Evolutionary conservation across 2,113 vertebrate species (phyloP).

Genomic region (Empidonax alnorum): DNA sequence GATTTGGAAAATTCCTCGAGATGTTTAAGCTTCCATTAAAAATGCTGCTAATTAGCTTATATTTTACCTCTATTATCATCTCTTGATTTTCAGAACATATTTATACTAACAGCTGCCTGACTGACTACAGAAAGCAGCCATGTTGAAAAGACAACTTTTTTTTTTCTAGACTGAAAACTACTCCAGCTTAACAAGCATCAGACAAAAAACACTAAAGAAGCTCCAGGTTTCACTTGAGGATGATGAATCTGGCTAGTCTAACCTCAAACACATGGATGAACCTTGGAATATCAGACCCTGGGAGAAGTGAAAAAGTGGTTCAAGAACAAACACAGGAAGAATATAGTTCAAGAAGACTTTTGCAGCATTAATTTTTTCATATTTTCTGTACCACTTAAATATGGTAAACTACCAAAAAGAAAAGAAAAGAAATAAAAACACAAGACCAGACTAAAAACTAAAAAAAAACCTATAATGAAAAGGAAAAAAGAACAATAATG

Average conservation of each 20-base stretch:
- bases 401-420: not conserved
- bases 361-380: not conserved
- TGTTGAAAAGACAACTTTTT: not conserved
- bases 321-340: not conserved
- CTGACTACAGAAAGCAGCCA: not conserved
- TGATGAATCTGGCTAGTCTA: not conserved
- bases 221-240: not conserved
- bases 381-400: not conserved
- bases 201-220: not conserved
- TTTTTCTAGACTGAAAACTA: not conserved
- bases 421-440: not conserved
- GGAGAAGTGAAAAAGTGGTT: not conserved
- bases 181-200: not conserved
- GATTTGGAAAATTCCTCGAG: not conserved
- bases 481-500: not conserved
- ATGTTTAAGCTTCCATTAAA: not conserved
- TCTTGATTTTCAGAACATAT: not conserved
- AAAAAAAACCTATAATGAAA: not conserved
- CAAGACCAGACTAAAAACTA: not conserved
- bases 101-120: not conserved
- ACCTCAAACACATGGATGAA: not conserved
- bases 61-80: not conserved
- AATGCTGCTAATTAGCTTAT: not conserved
- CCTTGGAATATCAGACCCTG: not conserved
- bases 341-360: not conserved